Percentiles rank a stretch among this genome's conserved stretches.
These are phyloP conservation scores for Cerceris rybyensis DNA, from an alignment of 2,888 invertebrate species.

Conservation along the genomic window DNA sequence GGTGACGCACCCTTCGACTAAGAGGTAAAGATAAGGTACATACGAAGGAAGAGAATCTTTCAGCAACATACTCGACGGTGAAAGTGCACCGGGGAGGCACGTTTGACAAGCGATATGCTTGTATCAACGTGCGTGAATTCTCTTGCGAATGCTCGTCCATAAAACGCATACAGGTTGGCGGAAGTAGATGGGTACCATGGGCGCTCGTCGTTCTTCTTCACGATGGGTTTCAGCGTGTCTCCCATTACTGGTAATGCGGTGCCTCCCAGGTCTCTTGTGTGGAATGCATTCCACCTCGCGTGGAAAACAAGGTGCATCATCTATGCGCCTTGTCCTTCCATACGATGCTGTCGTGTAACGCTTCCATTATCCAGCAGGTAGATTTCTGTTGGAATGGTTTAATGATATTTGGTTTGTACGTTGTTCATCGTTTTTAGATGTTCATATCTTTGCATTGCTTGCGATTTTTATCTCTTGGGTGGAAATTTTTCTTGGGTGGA, in stretches of 20 bases:
- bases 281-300: conserved; percentile 2
- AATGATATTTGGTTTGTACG: not conserved
- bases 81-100: conserved; percentile 1
- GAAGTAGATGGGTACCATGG: not conserved
- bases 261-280: not conserved
- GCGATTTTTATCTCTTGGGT: no score
- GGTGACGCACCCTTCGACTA: not conserved
- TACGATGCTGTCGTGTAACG: not conserved
- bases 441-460: no score
- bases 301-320: conserved; percentile 8
- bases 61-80: conserved; percentile 2
- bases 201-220: conserved; percentile 25
- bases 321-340: not conserved
- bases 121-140: not conserved
- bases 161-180: not conserved
- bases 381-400: not conserved
- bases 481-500: no score
- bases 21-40: not conserved
- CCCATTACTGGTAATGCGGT: conserved; percentile 31
- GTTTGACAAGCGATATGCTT: conserved; percentile 1
- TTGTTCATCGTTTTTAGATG: not conserved
- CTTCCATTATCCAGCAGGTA: not conserved
- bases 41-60: conserved; percentile 9
- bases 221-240: conserved; percentile 22
- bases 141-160: not conserved